Base-by-base conservation (phyloP, 53 echinoderm and acorn worm genomes). In the Henricia sp. region DNA sequence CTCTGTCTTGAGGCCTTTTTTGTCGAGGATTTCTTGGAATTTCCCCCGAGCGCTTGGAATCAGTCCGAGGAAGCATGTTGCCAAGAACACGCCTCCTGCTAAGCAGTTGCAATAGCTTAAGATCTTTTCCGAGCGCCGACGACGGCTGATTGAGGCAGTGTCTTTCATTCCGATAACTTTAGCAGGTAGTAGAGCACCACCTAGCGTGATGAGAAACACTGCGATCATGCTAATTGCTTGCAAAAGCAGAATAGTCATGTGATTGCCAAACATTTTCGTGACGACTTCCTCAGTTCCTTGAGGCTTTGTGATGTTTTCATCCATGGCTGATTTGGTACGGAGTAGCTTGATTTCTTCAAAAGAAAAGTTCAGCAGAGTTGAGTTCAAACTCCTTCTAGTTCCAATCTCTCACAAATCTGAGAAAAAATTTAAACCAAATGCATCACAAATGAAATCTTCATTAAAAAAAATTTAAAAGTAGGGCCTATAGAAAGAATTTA, bases 61-160 rank as follows among this genome's bases (percentile, higher is more conserved):
- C 70, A 99, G 72, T 10, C 94, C 94, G n/a, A 99, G 89, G 77
- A 99, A 99, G 66, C 99, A 99, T 0, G 99, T 99, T 1, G 92
- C 92, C 20, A 99, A 74, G 82, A 99, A 99, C 25, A 99, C 92
- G 28, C 99, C 99, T 0, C 99, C 99, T 30, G 99, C 94, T 17
- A 99, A 63, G 83, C 99, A 99, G 85, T 99, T 99, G 59, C 99
- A 92, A 63, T 91, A 67, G 74, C 90, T 90, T 35, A 92, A 42
- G 9, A 99, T 86, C 64, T 88, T 76, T 33, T 93, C 91, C 14
- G 96, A 93, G 52, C 84, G 73, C 48, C 53, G 52, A 0, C 65
- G 56, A 3, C 86, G 82, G 4, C 52, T 82, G 41, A 60, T 21
- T 14, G 86, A 54, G 32, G 58, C 41, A 3, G 51, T 62, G 17